A percentile compares a stretch with the other conserved stretches of the same genome.
Conservation (phyloP, 2,113 vertebrate species). For the Dasyurus viverrinus region DNA sequence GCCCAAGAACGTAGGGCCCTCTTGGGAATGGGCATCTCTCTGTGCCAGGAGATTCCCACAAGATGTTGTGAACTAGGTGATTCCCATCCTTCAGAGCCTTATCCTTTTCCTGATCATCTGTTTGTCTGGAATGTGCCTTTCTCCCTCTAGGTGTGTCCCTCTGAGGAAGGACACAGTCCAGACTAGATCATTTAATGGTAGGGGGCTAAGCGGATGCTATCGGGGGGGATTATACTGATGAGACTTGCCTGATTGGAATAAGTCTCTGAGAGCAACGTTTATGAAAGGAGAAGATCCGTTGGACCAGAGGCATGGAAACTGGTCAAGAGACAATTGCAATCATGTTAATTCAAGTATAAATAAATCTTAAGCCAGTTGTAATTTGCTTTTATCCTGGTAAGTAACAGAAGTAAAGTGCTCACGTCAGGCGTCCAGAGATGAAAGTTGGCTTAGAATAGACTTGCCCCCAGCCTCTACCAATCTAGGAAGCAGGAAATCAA, state of each 20-base stretch:
- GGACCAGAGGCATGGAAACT: background rate
- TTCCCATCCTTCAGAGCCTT: background rate
- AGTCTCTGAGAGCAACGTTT: background rate
- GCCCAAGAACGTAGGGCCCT: background rate
- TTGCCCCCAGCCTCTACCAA: background rate
- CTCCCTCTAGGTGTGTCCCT: background rate
- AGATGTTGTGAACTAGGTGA: no score
- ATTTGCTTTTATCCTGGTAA: background rate
- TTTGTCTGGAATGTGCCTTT: background rate
- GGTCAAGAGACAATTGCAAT: background rate
- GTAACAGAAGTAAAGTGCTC: background rate
- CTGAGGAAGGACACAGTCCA: background rate
- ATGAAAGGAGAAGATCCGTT: background rate
- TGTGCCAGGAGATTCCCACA: background rate
- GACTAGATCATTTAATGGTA: background rate
- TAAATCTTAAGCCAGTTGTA: background rate
- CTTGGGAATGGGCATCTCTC: background rate
- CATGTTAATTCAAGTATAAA: background rate
- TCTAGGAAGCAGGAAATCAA: background rate
- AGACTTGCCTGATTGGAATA: background rate
- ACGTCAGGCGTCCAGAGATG: background rate
- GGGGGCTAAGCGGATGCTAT: background rate
- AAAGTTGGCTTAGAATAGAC: background rate
- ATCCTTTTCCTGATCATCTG: background rate
- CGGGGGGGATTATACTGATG: background rate